Base-by-base conservation (phyloP, 2,797 vertebrate genomes). In the Cyprinodon diabolis region DNA sequence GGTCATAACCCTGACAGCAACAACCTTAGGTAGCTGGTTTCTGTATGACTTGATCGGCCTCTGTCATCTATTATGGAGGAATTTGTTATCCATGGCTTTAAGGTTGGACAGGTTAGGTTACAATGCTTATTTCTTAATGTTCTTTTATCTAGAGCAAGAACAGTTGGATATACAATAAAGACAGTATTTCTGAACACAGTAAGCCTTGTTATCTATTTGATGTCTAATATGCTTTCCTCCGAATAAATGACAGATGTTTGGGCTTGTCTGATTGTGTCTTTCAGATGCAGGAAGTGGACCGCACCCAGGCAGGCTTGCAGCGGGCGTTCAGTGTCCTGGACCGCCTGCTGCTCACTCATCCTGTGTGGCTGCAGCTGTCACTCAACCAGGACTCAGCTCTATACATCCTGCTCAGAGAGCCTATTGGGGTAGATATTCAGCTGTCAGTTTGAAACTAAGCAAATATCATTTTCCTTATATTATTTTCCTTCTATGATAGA, bases 321-420 rank as follows among this genome's bases (percentile, higher is more conserved):
- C 91, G 93, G 74, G 66, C 82, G 4, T 94, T 97, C 89, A 97
- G 96, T 75, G 93, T 97, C 73, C 90, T 96, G 89, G 97, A 97
- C 67, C 95, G 96, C 11, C 94, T 98, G 85, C 94, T 97, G 60
- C 92, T 97, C 85, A 96, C 96, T 66, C 96, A 97, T 74, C 93
- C 95, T 0, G 94, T 98, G 85, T 98, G 97, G 97, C 93, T 97
- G 40, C 97, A 97, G 93, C 94, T 97, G 72, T 95, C 93, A 52
- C 93, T 97, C 91, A 96, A 95, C 67, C 93, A 93, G 0, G 96
- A 97, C 10, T 93, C 96, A 0, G 95, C 96, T 6, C 90, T 96
- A 77, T 96, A 97, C 57, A 93, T 96, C 84, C 94, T 98, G 84
- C 95, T 96, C 78, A 93, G 96, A 14, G 96, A 98, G 86, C 96